These are phyloP conservation scores for Crenuchus spilurus DNA, from an alignment of 2,797 vertebrate species.

Conservation along the genomic window DNA sequence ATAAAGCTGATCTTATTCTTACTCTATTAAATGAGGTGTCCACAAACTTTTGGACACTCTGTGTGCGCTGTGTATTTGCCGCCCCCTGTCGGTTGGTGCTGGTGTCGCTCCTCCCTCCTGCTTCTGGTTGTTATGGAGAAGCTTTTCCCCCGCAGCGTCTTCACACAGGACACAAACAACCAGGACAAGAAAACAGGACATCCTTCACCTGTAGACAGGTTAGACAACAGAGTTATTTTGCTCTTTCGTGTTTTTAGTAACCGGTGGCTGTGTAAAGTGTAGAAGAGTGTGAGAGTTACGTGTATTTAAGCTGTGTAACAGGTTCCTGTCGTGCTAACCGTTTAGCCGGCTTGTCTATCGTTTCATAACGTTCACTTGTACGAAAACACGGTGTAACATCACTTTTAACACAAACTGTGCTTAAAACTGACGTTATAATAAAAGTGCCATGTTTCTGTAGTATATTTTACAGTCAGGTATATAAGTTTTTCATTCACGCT, in stretches of 20 bases:
- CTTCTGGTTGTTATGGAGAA: conserved; percentile 78
- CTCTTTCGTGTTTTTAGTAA: not conserved
- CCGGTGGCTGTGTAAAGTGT: not conserved
- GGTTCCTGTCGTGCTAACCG: not conserved
- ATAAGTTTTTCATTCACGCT: too few species aligned
- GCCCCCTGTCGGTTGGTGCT: conserved; percentile 5
- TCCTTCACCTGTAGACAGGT: conserved; percentile 38
- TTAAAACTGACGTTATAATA: not conserved
- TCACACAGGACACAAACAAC: conserved; percentile 43
- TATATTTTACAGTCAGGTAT: not conserved
- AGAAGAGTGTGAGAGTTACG: not conserved
- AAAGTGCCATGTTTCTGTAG: too few species aligned
- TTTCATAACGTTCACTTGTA: not conserved
- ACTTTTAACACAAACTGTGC: not conserved
- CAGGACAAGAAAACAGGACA: conserved; percentile 21
- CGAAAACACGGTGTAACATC: not conserved
- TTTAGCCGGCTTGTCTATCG: conserved; percentile 7
- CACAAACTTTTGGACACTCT: too few species aligned
- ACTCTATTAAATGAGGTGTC: too few species aligned
- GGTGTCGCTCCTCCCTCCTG: not conserved
- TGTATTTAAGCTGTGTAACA: not conserved
- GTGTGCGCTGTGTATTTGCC: not conserved
- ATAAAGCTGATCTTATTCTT: too few species aligned
- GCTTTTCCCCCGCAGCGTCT: conserved; percentile 59
- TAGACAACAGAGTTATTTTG: not conserved